These are phyloP conservation scores for Himalopsyche tibetana DNA, from an alignment of 2,888 invertebrate species.

Conservation along the genomic window DNA sequence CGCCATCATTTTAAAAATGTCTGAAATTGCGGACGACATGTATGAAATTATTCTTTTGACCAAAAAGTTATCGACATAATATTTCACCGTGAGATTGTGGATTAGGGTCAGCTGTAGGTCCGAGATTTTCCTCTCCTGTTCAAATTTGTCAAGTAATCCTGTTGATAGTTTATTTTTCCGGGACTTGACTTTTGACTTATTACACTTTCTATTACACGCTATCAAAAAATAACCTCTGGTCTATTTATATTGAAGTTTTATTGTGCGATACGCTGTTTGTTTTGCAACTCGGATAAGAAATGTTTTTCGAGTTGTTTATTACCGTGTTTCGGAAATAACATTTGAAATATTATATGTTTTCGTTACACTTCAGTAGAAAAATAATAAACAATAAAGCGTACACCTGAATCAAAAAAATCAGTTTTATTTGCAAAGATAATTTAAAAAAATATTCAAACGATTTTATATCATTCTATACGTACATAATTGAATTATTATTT, in stretches of 20 bases:
- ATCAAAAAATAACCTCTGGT: neutral
- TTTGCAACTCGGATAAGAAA: neutral
- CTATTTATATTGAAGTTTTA: neutral
- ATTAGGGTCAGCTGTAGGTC: neutral
- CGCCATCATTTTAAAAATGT: neutral
- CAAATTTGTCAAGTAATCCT: slow-evolving; percentile 31
- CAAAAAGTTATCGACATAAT: slow-evolving; percentile 17
- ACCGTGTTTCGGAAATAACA: too few species aligned
- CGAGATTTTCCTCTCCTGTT: neutral
- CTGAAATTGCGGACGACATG: neutral
- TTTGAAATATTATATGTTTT: too few species aligned
- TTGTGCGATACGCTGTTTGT: neutral
- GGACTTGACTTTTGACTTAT: slow-evolving; percentile 16
- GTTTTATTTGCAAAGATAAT: too few species aligned
- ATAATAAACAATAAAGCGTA: too few species aligned
- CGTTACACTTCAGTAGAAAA: too few species aligned
- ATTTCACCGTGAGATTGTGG: slow-evolving; percentile 14
- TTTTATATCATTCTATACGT: too few species aligned
- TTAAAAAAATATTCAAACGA: too few species aligned
- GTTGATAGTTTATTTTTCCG: neutral
- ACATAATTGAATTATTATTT: too few species aligned
- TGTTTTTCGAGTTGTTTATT: too few species aligned
- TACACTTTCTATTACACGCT: neutral
- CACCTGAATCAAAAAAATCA: too few species aligned
- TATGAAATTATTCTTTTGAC: neutral